Evolutionary conservation across 2,888 invertebrate species (phyloP).

Genomic region (Aphrophora alni): DNA sequence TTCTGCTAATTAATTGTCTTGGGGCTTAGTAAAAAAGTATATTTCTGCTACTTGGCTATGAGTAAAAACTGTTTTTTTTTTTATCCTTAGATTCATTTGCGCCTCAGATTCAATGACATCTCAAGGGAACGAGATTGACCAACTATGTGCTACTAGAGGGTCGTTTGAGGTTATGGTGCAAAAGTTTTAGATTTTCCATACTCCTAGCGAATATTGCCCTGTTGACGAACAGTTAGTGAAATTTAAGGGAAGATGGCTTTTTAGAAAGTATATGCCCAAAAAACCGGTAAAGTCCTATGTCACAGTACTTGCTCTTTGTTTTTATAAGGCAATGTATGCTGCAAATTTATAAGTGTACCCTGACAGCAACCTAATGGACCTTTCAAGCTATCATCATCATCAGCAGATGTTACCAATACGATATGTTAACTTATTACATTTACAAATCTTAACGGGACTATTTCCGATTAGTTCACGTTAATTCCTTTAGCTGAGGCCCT

Average conservation of each 20-base stretch:
- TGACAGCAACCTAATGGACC: too few relatives aligned
- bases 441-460: conserved; percentile 40
- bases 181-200: too few relatives aligned
- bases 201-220: conserved; percentile 33
- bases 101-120: too few relatives aligned
- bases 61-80: too few relatives aligned
- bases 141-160: too few relatives aligned
- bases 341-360: not conserved
- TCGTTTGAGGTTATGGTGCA: too few relatives aligned
- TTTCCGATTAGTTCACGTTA: conserved; percentile 42
- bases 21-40: too few relatives aligned
- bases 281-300: conserved; percentile 41
- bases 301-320: conserved; percentile 35
- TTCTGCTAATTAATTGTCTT: too few relatives aligned
- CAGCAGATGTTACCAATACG: conserved; percentile 4
- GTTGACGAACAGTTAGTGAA: conserved; percentile 36
- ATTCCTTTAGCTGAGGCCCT: conserved; percentile 43
- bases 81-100: too few relatives aligned
- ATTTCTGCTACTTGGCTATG: too few relatives aligned
- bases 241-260: conserved; percentile 39
- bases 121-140: too few relatives aligned
- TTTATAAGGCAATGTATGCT: conserved; percentile 27
- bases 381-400: not conserved
- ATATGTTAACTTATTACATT: conserved; percentile 20
- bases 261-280: too few relatives aligned